These are phyloP conservation scores for Epizoanthus illoricatus DNA, from an alignment of 92 coral and sea anemone species.

Conservation along the genomic window DNA sequence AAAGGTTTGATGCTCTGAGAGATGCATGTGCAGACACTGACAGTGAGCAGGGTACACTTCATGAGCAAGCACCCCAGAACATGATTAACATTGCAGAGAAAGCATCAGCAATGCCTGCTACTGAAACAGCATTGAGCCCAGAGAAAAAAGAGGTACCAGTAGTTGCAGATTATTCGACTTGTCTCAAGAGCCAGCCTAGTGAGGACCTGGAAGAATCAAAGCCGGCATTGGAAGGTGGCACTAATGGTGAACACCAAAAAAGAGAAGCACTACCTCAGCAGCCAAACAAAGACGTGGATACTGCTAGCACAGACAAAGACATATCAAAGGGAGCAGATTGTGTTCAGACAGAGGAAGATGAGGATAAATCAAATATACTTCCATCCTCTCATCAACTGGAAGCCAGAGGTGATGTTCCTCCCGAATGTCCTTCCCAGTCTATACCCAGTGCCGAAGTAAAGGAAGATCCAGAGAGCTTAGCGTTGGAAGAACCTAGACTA, in stretches of 20 bases:
- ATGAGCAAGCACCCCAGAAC: neutral
- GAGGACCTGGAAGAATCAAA: too few species aligned
- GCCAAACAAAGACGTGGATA: neutral
- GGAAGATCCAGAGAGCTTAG: too few species aligned
- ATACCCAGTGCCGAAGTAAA: too few species aligned
- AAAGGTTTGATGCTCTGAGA: conserved; percentile 65
- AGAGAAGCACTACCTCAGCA: too few species aligned
- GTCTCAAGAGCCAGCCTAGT: too few species aligned
- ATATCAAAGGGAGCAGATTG: neutral
- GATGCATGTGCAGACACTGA: neutral
- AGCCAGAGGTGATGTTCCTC: neutral
- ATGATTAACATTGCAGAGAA: neutral
- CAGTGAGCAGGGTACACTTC: neutral
- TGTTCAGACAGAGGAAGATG: neutral
- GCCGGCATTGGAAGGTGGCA: too few species aligned
- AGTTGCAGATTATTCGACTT: too few species aligned
- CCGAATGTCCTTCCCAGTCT: neutral
- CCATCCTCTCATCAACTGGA: neutral
- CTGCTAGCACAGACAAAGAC: neutral
- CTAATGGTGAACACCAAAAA: too few species aligned
- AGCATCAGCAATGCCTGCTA: neutral
- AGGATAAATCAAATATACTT: neutral
- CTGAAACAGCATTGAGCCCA: too few species aligned
- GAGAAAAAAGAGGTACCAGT: too few species aligned
- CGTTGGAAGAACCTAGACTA: too few species aligned